Conservation (phyloP, 2,888 invertebrate genomes). For the Schizaphis graminum region DNA sequence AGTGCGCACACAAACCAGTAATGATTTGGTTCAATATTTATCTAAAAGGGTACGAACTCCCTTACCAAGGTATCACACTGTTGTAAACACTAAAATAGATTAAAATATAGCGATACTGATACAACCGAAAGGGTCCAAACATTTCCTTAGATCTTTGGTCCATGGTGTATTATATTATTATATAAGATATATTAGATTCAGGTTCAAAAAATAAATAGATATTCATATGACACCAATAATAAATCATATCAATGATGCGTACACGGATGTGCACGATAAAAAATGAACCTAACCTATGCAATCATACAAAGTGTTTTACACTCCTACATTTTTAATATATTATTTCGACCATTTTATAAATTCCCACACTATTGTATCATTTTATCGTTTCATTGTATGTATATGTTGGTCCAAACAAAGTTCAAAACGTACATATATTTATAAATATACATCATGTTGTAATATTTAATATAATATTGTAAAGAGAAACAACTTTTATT, state of each 20-base stretch:
- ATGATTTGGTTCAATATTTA: neutral
- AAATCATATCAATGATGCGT: neutral
- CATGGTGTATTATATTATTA: slow-evolving; percentile 4
- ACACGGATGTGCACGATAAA: neutral
- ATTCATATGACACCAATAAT: neutral
- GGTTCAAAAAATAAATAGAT: neutral
- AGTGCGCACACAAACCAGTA: neutral
- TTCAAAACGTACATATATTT: neutral
- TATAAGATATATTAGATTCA: neutral
- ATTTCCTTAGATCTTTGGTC: neutral
- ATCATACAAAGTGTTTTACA: neutral
- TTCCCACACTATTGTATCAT: neutral
- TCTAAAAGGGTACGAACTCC: neutral
- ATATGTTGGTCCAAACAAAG: neutral
- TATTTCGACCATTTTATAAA: neutral
- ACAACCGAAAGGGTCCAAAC: neutral
- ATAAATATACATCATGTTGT: neutral
- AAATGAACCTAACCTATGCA: neutral
- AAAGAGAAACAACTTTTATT: no score
- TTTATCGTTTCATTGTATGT: neutral
- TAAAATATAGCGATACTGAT: neutral
- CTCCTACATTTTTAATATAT: neutral
- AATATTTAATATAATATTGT: neutral
- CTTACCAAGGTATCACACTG: neutral
- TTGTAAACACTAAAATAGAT: neutral